Evolutionary conservation across 1,140 invertebrate genomes (phyloP).

Genomic region (Sycobia sp.): DNA sequence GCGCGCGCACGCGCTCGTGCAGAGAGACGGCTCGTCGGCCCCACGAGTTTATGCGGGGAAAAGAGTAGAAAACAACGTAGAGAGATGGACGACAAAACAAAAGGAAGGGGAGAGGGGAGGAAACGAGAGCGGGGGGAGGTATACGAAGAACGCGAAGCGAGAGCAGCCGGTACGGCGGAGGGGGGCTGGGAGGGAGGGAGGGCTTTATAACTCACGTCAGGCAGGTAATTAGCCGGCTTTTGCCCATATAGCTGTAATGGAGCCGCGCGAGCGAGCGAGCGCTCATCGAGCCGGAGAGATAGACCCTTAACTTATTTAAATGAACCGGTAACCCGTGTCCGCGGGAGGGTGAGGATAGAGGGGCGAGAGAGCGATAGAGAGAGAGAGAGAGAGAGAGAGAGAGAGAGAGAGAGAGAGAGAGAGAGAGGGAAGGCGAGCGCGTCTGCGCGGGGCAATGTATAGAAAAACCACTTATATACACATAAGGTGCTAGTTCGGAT

Average conservation of each 20-base stretch:
- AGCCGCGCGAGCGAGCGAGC: conserved; percentile 40
- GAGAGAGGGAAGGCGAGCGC: no score
- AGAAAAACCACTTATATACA: conserved; percentile 64
- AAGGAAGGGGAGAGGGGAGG: not conserved
- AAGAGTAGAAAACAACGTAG: conserved; percentile 26
- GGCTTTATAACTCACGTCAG: conserved; percentile 63
- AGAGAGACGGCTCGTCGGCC: conserved; percentile 13
- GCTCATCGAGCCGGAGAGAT: conserved; percentile 27
- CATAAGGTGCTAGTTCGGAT: conserved; percentile 56
- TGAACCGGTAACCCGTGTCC: conserved; percentile 62
- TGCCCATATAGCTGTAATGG: conserved; percentile 62
- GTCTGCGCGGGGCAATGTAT: conserved; percentile 59
- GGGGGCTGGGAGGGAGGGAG: conserved; percentile 32
- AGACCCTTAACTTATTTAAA: conserved; percentile 64
- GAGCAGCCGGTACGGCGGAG: conserved; percentile 14
- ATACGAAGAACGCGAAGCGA: conserved; percentile 13
- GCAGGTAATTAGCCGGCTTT: conserved; percentile 63
- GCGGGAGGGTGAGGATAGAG: conserved; percentile 45
- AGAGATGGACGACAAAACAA: conserved; percentile 14
- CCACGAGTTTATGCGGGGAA: no score
- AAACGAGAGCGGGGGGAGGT: conserved; percentile 26
- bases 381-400: no score
- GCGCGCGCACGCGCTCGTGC: no score
- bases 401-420: no score
- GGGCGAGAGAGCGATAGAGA: no score